phyloP scores from a whole-genome alignment of 2,113 vertebrate species.

The Pelobates fuscus region DNA sequence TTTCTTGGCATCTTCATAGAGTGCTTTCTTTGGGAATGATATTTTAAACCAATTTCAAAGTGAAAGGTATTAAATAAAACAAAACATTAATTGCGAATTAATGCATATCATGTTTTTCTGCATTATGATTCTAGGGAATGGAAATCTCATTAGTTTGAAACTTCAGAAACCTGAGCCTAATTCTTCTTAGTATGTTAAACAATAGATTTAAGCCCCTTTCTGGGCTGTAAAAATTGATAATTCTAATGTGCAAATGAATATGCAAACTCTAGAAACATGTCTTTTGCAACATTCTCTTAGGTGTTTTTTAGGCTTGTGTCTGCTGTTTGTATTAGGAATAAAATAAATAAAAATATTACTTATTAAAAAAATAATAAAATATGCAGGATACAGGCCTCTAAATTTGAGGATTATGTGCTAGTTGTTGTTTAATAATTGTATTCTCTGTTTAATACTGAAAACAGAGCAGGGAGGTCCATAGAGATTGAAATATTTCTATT shows the following conservation, averaged over 20 bases:
- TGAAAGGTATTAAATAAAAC: conserved; percentile 35
- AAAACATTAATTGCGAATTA: conserved; percentile 34
- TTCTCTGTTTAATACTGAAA: too few relatives aligned
- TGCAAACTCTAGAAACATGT: conserved; percentile 21
- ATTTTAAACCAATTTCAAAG: conserved; percentile 40
- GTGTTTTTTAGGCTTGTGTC: too few relatives aligned
- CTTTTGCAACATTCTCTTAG: conserved; percentile 6
- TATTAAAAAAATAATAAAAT: too few relatives aligned
- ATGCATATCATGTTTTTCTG: conserved; percentile 44
- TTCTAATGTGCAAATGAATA: conserved; percentile 41
- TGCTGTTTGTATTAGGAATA: too few relatives aligned
- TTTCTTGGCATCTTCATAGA: conserved; percentile 1
- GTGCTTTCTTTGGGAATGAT: conserved; percentile 22
- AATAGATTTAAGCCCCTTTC: conserved; percentile 45
- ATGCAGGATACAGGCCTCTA: too few relatives aligned
- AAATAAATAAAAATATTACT: too few relatives aligned
- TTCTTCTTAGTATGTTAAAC: conserved; percentile 46
- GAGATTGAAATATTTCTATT: too few relatives aligned
- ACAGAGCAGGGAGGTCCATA: too few relatives aligned
- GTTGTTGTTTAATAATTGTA: too few relatives aligned
- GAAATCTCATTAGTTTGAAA: conserved; percentile 44
- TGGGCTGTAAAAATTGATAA: conserved; percentile 46
- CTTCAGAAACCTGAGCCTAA: conserved; percentile 38
- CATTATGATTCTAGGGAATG: conserved; percentile 27
- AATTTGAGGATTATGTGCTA: too few relatives aligned